Evolutionary conservation across 2,797 vertebrate genomes (phyloP), one percentile per base, ranked within the genome.

Genomic region (Falco cherrug): DNA sequence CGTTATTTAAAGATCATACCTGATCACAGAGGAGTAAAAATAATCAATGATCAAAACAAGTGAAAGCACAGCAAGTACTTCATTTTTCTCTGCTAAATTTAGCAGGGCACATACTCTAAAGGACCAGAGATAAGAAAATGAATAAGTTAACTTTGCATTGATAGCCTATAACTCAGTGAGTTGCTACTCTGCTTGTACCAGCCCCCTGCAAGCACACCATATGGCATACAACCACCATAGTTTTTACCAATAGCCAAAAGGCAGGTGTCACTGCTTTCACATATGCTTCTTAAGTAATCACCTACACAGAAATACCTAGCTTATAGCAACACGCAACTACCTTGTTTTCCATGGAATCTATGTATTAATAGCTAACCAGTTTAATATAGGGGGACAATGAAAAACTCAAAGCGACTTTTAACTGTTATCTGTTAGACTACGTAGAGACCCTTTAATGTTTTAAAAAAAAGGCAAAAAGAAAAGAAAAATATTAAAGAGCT

Each of bases 141-240:
- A 79, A 83, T 35, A 0, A 61, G 26, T 39, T 51, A 4, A 10
- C 10, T 83, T 50, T 24, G 50, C 4, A 2, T 37, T 60, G 73
- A 54, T 3, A 51, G 31, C 12, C 18, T 43, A 3, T 29, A 80
- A 83, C 31, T 48, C 41, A 22, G 31, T 22, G 41, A 65, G 50
- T 71, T 45, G 53, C 13, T 20, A 11, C 17, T 2, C 25, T 20
- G 33, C 48, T 45, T 41, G 12, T 3, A 71, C 15, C 31, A 80
- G 43, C 14, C 26, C 31, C 35, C 60, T 67, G 33, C 47, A 69
- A 15, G 19, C 56, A 24, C 28, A 13, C 4, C 28, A 35, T 1
- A 0, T 3, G 35, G 31, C 33, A 25, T n/a, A 24, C 56, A 16
- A 59, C 1, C 53, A 71, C n/a, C 8, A 1, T 0, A 6, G 2